Conservation (phyloP, 2,888 invertebrate species). For the Petrolisthes manimaculis region DNA sequence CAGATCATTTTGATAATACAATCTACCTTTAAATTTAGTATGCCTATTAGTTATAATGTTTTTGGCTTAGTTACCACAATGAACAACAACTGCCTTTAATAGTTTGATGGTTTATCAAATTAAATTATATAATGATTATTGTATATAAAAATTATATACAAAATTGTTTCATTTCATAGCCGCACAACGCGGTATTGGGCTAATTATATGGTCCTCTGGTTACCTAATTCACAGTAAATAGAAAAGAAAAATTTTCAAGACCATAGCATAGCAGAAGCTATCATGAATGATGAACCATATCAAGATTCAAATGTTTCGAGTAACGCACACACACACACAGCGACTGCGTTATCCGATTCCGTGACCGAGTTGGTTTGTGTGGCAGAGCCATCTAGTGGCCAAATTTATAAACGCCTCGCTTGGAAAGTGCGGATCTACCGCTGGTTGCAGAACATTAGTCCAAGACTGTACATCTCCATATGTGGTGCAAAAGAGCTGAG, state of each 20-base stretch:
- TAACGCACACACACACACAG: background rate
- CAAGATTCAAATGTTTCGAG: background rate
- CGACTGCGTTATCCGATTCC: background rate
- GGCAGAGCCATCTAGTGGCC: background rate
- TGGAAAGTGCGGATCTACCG: background rate
- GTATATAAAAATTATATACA: background rate
- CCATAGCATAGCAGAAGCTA: background rate
- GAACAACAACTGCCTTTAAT: background rate
- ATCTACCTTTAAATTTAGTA: background rate
- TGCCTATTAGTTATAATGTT: background rate
- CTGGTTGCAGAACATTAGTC: background rate
- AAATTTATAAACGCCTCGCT: background rate
- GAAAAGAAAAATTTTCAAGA: background rate
- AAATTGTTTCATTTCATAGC: background rate
- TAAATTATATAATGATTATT: background rate
- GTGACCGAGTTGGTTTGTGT: background rate
- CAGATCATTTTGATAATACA: background rate
- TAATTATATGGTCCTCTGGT: background rate
- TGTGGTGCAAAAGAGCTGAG: too few species aligned
- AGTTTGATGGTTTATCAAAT: background rate
- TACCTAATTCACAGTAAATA: background rate
- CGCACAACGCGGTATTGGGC: too few species aligned
- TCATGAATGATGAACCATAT: background rate
- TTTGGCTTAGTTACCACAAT: background rate
- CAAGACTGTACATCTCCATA: too few species aligned